Conservation (phyloP, 2,797 vertebrate species). For the Iguana delicatissima region DNA sequence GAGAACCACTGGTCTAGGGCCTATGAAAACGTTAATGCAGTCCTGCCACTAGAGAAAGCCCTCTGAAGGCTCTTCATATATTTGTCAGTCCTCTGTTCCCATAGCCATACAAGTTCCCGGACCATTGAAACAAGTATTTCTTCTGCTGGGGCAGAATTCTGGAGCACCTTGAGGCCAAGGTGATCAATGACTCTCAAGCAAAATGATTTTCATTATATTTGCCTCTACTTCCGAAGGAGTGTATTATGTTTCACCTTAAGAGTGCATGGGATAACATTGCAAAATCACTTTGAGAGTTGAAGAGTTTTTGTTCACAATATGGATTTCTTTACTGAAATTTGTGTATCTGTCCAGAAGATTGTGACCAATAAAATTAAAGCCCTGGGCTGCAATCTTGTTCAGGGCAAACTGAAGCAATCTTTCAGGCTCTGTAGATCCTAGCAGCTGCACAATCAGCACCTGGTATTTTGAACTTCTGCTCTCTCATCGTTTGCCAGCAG, state of each 20-base stretch:
- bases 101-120: not conserved
- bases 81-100: too few species aligned
- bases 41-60: not conserved
- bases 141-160: not conserved
- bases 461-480: slow-evolving; percentile 49
- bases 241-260: not conserved
- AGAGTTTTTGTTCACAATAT: not conserved
- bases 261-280: not conserved
- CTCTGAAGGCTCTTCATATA: too few species aligned
- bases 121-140: not conserved
- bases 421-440: not conserved
- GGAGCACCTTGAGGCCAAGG: not conserved
- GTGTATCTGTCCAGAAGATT: not conserved
- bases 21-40: too few species aligned
- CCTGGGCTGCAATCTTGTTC: not conserved
- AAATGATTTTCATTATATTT: not conserved
- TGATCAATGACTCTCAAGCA: slow-evolving; percentile 12
- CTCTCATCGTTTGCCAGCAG: slow-evolving; percentile 54
- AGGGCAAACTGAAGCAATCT: not conserved
- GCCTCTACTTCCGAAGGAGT: not conserved
- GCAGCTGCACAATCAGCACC: slow-evolving; percentile 34
- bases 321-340: not conserved
- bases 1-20: too few species aligned
- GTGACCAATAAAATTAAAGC: slow-evolving; percentile 58
- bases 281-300: not conserved